phyloP scores from a whole-genome alignment of 1,140 invertebrate genomes.

The Leptinotarsa texana region DNA sequence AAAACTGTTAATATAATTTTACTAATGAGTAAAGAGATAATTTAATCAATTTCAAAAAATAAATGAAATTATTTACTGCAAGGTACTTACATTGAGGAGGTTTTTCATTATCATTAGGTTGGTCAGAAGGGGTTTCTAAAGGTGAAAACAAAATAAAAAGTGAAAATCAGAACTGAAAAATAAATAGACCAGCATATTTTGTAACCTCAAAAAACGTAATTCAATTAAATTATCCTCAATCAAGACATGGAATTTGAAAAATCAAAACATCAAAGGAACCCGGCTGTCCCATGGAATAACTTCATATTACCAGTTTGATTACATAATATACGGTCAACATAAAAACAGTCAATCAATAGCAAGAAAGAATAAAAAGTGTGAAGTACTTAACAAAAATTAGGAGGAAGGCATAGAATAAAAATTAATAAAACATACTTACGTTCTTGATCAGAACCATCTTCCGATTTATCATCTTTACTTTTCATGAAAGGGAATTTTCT shows the following conservation, averaged over 20 bases:
- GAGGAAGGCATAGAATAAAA: background rate
- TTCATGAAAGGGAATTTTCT: slow-evolving; percentile 98
- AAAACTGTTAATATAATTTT: background rate
- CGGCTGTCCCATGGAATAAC: background rate
- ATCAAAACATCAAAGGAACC: no score
- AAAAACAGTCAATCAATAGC: no score
- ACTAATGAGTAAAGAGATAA: background rate
- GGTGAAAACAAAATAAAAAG: slow-evolving; percentile 50
- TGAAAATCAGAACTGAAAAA: slow-evolving; percentile 26
- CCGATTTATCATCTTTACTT: slow-evolving; percentile 96
- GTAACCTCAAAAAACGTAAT: background rate
- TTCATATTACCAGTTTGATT: background rate
- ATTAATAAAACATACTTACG: slow-evolving; percentile 74
- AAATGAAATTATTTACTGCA: slow-evolving; percentile 7
- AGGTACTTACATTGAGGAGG: slow-evolving; percentile 42
- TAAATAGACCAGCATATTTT: slow-evolving; percentile 10
- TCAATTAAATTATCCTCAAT: no score
- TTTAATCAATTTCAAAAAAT: no score
- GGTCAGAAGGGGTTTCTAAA: slow-evolving; percentile 51
- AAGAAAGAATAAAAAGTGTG: no score
- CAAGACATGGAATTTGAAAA: no score
- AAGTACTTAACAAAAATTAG: background rate
- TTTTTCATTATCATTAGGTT: slow-evolving; percentile 52
- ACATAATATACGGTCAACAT: no score
- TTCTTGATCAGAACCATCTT: slow-evolving; percentile 97